Evolutionary conservation across 37 sponge, comb jelly and placozoan genomes (phyloP), one percentile per base, ranked within the genome.

Genomic region (Ianthella basta): DNA sequence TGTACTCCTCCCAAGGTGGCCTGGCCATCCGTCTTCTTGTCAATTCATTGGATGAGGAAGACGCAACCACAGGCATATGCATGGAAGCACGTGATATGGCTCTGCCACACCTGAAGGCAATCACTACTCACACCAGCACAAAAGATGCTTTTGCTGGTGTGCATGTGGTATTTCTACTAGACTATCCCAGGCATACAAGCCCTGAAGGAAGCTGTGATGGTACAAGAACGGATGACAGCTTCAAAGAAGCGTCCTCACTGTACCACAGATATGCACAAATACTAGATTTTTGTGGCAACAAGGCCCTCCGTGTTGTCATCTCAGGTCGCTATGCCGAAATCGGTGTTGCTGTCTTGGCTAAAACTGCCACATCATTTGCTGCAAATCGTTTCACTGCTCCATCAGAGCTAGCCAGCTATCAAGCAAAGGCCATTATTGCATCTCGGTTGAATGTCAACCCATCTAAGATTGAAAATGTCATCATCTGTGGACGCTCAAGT

Each of bases 31-130:
- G 69, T 36, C 95, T 96, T 40, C 63, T 87, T 25, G 91, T 90
- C 65, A 15, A 14, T 19, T 40, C 44, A 12, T 33, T 54, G 14
- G 83, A 77, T 1, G 38, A 80, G 2, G 25, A 5, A 5, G 54
- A 35, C 4, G 55, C 60, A 32, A 20, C 82, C 0, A 72, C 75
- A 27, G 92, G 92, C 2, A 55, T 91, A 6, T 86, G 87, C 59
- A 88, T 96, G 95, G 96, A 96, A 57, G 30, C 91, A 19, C 30
- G 59, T 14, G 96, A 96, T 53, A 80, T 87, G 57, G 95, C 92
- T n/a, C 78, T 74, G 2, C 84, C 95, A 18, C 79, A 32, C 0
- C 29, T 96, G 0, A 53, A 24, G 23, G 54, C 70, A n/a, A 87
- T 93, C 4, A 33, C 0, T 0, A 72, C 55, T 24, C 56, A 86